Base-by-base conservation (phyloP, 2,113 vertebrate species). In the Laticauda colubrina region DNA sequence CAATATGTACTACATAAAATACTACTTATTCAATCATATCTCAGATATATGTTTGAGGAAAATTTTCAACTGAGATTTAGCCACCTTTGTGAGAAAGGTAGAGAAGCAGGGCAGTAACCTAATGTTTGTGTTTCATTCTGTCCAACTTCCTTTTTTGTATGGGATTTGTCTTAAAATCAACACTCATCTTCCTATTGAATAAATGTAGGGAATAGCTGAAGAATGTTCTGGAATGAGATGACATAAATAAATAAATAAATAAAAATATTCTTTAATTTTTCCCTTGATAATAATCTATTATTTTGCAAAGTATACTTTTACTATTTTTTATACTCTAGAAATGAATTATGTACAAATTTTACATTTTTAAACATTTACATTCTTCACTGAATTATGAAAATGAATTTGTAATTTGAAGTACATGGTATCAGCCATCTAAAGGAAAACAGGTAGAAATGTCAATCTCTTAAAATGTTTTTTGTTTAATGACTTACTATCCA, bases 401-500 rank as follows among this genome's bases (percentile, higher is more conserved):
- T 4, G 0, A 51, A 9, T 23, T n/a, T 90, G 29, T 51, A 90
- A 51, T 55, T n/a, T 18, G 43, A 29, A 14, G 51, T 21, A 43
- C 34, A 54, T 1, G 15, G 15, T 89, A 55, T 34, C 15, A 29
- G 3, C 39, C 81, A 91, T 59, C 86, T 54, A 85, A 86, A 48
- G 55, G 8, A 45, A 51, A 64, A 48, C 29, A 69, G 55, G 4
- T 29, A 29, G 18, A 89, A 20, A 39, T 88, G 29, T 24, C 9
- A 24, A 43, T 39, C 56, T 59, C 5, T 43, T n/a, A 29, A 18
- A 64, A 48, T 15, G 39, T 89, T 86, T 61, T 90, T 85, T 61
- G 11, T 61, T 61, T n/a, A 4, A 89, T 59, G 1, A 87, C 92
- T 93, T 94, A 96, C 95, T 96, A 45, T 86, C 89, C 1, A 87